These are phyloP conservation scores for Leptocoma aspasia DNA, from an alignment of 2,113 vertebrate genomes.

Conservation along the genomic window DNA sequence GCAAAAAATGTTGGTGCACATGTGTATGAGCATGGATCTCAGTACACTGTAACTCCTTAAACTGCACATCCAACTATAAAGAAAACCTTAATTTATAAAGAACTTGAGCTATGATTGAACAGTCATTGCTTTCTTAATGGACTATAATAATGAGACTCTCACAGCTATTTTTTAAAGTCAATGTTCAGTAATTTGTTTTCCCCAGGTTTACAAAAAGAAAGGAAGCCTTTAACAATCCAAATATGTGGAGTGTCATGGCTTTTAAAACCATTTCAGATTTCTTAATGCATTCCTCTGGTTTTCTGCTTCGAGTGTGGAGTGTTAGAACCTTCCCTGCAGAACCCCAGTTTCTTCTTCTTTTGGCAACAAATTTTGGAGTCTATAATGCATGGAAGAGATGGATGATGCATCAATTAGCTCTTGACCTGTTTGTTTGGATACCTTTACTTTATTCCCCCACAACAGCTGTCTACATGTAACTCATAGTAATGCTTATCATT, in stretches of 20 bases:
- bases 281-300: neutral
- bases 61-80: neutral
- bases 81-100: neutral
- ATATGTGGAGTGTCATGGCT: fast-evolving
- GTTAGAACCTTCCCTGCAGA: neutral
- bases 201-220: neutral
- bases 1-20: neutral
- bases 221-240: neutral
- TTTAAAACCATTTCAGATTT: neutral
- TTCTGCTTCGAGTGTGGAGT: neutral
- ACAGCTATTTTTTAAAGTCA: neutral
- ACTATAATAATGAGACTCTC: neutral
- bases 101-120: neutral
- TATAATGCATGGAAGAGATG: neutral
- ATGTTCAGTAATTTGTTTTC: neutral
- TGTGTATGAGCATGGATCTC: fast-evolving
- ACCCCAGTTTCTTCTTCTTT: neutral
- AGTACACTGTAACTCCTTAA: neutral
- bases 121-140: neutral
- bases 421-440: neutral
- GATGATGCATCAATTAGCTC: neutral
- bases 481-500: neutral
- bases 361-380: neutral
- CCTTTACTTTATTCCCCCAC: neutral
- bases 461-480: neutral